Evolutionary conservation across 2,113 vertebrate genomes (phyloP), one percentile per base, ranked within the genome.

Genomic region (Isichthys henryi): DNA sequence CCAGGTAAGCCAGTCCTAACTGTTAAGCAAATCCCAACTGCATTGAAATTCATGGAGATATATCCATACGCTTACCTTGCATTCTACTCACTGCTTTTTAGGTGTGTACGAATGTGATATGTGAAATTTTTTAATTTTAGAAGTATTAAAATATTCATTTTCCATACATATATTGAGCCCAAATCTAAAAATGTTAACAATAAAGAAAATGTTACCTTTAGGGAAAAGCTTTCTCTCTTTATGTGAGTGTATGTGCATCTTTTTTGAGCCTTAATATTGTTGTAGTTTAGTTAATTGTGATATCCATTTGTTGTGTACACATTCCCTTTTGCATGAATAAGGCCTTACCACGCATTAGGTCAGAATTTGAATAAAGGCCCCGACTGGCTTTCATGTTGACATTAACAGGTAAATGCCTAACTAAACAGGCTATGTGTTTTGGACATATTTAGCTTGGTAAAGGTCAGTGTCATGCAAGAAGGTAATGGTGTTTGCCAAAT

Each of bases 1-100:
- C 91, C 98, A 99, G 97, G 98, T 99, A 97, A 95, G 91, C 8
- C 31, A 86, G 58, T 27, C 0, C 43, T 39, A 46, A 9, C 43
- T 23, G 21, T 45, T 83, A 45, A 83, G 3, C 31, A 80, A 80
- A 80, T 43, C 15, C 74, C 35, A 5, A 43, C 15, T 43, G 35
- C 35, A 19, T 43, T 80, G 35, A 80, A 80, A 43, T 80, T 2
- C 74, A 39, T 80, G 15, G 74, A 19, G 35, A 7, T 77, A 19
- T 19, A 5, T 80, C 39, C 15, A 39, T 77, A 27, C 0, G 31
- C n/a, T 5, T 74, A 74, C n/a, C 27, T 35, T 31, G 66, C 31
- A 74, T 74, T 74, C 66, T 74, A 15, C 15, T 31, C 9, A 31
- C 0, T 27, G 66, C n/a, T 66, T 70, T 70, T 13, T 31, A 13